These are phyloP conservation scores for Spheniscus humboldti DNA, from an alignment of 2,797 vertebrate genomes.

Conservation along the genomic window DNA sequence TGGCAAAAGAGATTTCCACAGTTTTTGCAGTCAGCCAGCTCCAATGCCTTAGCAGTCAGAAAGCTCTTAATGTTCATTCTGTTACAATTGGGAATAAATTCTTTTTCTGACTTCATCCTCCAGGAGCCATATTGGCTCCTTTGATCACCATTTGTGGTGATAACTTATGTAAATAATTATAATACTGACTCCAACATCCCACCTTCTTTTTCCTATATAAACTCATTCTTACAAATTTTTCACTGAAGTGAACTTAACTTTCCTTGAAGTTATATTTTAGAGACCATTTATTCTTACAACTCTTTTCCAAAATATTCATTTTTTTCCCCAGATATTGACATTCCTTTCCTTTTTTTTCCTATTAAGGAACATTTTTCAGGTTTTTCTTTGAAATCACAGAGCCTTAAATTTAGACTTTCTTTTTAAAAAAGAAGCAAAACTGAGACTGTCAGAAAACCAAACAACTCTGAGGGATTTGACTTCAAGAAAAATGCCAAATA, in stretches of 20 bases:
- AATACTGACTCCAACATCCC: not conserved
- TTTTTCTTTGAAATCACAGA: not conserved
- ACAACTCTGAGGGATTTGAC: not conserved
- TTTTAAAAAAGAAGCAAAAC: not conserved
- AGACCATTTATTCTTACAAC: not conserved
- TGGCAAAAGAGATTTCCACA: not conserved
- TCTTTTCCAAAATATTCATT: not conserved
- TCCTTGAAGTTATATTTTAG: not conserved
- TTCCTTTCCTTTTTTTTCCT: not conserved
- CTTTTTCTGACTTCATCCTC: not conserved
- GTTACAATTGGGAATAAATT: not conserved
- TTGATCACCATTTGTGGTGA: not conserved
- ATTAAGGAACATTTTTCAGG: not conserved
- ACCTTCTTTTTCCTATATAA: not conserved
- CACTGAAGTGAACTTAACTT: not conserved
- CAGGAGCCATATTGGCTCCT: not conserved
- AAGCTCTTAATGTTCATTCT: not conserved
- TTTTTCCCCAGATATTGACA: not conserved
- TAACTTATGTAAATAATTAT: not conserved
- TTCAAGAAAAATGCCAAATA: slow-evolving; percentile 38
- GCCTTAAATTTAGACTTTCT: not conserved
- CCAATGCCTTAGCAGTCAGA: not conserved
- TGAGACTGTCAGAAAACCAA: slow-evolving; percentile 15
- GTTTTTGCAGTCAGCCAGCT: not conserved
- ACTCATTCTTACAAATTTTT: not conserved